Evolutionary conservation across 2,797 vertebrate species (phyloP), one percentile per base, ranked within the genome.

Genomic region (Eurystomus glaucurus): DNA sequence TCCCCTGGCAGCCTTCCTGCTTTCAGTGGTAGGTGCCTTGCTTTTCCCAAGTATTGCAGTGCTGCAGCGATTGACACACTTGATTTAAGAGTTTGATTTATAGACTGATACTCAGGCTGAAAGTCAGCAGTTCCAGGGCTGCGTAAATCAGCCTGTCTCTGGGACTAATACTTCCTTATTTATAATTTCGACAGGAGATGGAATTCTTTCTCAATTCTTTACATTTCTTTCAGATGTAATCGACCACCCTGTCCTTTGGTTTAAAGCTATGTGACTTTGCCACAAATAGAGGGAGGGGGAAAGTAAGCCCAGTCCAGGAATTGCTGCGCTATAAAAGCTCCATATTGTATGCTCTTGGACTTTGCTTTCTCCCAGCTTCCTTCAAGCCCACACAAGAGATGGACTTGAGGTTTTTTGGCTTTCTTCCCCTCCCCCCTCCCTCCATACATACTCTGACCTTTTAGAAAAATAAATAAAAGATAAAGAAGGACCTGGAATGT

Each of bases 401-500:
- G 94, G 97, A 92, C 96, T 97, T 97, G 97, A 77, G 95, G 93
- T 95, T 71, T 96, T 97, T 96, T 97, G 95, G 90, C 95, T 96
- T 97, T 94, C 91, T 95, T 91, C 88, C 96, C 95, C 84, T 88
- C 93, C 96, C 90, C 93, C 77, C 92, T 65, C 69, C 94, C 94
- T 94, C 93, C 93, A 80, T 78, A 96, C 93, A 97, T 94, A 86
- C 11, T 51, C 96, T 97, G 97, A 97, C 96, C 91, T 98, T 97
- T 97, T 97, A 97, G 94, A 97, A 98, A 98, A 99, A 99, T 98
- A 98, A 98, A 98, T 98, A 98, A 98, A 98, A 98, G 98, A 99
- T 99, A 99, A 99, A 99, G 98, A 98, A 98, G 98, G 98, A 98
- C 98, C 98, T 98, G 98, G 98, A 99, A 99, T 99, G 98, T 98